Evolutionary conservation across 2,888 invertebrate species (phyloP).

Genomic region (Pseudococcus viburni): DNA sequence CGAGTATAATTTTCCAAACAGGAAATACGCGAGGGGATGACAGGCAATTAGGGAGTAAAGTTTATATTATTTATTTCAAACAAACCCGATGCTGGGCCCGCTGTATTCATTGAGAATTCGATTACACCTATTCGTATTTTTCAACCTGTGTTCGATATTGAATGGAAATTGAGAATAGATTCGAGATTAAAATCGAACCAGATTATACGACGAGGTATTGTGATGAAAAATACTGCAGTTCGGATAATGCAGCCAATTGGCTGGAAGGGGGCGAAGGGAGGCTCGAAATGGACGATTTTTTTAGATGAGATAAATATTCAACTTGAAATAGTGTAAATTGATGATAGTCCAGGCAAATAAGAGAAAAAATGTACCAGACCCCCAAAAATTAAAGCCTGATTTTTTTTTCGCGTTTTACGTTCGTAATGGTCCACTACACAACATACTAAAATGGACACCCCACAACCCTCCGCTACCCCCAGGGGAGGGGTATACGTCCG

Average conservation of each 20-base stretch:
- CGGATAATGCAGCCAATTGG: background rate
- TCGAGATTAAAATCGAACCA: slow-evolving; percentile 12
- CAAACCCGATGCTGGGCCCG: background rate
- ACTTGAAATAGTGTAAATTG: background rate
- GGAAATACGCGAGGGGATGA: slow-evolving; percentile 1
- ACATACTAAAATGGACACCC: too few species aligned
- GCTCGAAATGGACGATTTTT: background rate
- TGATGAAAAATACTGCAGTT: slow-evolving; percentile 4
- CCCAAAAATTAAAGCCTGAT: too few species aligned
- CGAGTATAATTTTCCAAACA: slow-evolving; percentile 16
- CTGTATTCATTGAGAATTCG: slow-evolving; percentile 22
- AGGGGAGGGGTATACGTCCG: too few species aligned
- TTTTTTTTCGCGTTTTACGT: too few species aligned
- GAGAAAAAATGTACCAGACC: too few species aligned
- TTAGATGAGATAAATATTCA: background rate
- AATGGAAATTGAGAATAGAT: slow-evolving; percentile 17
- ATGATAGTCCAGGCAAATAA: too few species aligned
- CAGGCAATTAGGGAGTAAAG: slow-evolving; percentile 31
- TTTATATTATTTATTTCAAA: slow-evolving; percentile 28
- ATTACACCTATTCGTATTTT: background rate
- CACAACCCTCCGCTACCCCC: too few species aligned
- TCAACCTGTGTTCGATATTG: background rate
- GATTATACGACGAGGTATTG: slow-evolving; percentile 18
- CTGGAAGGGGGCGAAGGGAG: background rate
- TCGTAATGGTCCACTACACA: too few species aligned